Base-by-base conservation (phyloP, 2,888 invertebrate genomes). In the Gari tellinella region DNA sequence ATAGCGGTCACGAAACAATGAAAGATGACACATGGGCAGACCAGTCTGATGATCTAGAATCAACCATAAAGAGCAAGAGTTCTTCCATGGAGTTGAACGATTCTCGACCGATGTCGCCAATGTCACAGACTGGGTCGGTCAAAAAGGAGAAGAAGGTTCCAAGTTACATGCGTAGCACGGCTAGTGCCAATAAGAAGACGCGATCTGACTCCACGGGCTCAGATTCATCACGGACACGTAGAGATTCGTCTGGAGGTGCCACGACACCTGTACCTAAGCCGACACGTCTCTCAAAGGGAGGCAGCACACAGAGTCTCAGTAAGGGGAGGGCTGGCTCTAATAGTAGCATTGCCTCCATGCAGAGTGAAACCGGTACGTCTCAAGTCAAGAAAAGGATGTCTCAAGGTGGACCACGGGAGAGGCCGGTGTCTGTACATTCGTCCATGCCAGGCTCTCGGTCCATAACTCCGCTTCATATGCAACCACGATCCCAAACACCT, bases 121-220 rank as follows among this genome's bases (percentile, higher is more conserved):
- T 65, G 21, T 74, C 56, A 25, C 48, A 43, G 45, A 52, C 19
- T 26, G 53, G 74, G 10, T 68, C 77, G 5, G 40, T 58, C 2
- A 78, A 81, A 64, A 80, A 80, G 52, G 76, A 77, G 26, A 82
- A 79, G 49, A 60, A 79, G 37, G 81, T 86, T 25, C 87, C 88
- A 14, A 88, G 87, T 58, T 88, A 87, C 63, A 88, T 88, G 88
- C 73, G 81, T 45, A 80, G 83, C 21, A 88, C 87, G n/a, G 69
- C 80, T 26, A 86, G 87, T 46, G 82, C 84, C 48, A 57, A 76
- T 17, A 82, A 73, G 37, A 73, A 58, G 19, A 3, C n/a, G 1
- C 14, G 14, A 38, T 40, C 41, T 37, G 48, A 51, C 5, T 45
- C 40, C 21, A n/a, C 65, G 14, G 61, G 55, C 25, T 5, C 38